Evolutionary conservation across 2,797 vertebrate species (phyloP), one percentile per base, ranked within the genome.

Genomic region (Parauchenoglanis punctatus): DNA sequence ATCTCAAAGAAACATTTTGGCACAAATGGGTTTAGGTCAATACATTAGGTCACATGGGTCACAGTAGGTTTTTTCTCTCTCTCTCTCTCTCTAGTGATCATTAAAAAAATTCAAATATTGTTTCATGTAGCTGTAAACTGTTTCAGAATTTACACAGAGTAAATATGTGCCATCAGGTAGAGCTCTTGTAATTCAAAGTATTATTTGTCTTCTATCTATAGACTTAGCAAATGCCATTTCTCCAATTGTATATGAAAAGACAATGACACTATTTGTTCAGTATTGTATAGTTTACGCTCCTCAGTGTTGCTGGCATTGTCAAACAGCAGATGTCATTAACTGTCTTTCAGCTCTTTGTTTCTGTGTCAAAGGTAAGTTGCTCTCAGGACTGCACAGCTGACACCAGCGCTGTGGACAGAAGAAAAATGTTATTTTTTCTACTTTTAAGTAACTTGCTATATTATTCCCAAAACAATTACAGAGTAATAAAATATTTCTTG

Each of bases 361-460:
- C 77, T 5, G 73, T 70, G n/a, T 87, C 12, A 83, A 23, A 0
- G 68, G 77, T 73, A 67, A 83, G 75, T 90, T 85, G 17, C 49
- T 68, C 1, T 90, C 89, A 70, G 94, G 91, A 0, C 25, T 81
- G 83, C 94, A 95, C 87, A 94, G 87, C 17, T 65, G 49, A 78
- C 2, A 65, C 52, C 90, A 88, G 49, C 93, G 93, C 96, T 96
- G 72, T 87, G 31, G 40, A 68, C 52, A 89, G 75, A 54, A 61
- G 11, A 8, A 84, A 56, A 12, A 2, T 73, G 13, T 54, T 31
- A 2, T 17, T 25, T 49, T 49, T 1, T 73, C 1, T 20, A 10
- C 1, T 65, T 31, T 68, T 68, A 8, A 17, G 25, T 7, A 52
- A 54, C 28, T 58, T 78, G 3, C 17, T 31, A 58, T 35, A 58